A percentile compares a stretch with the other conserved stretches of the same genome.
These are phyloP conservation scores for Podocnemis expansa DNA, from an alignment of 2,113 vertebrate species.

Conservation along the genomic window DNA sequence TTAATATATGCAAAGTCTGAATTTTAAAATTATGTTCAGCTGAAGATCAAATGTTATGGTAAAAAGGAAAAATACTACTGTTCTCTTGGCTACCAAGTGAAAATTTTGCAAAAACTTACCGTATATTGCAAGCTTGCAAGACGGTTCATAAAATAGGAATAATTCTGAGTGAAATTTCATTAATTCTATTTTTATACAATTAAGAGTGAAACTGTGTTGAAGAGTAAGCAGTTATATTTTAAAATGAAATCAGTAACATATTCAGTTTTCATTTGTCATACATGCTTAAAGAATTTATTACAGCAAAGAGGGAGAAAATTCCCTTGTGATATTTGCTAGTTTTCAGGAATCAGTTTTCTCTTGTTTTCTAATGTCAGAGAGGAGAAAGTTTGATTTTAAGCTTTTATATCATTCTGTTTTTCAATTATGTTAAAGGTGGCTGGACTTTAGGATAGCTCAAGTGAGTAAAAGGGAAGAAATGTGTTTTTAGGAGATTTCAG, in stretches of 20 bases:
- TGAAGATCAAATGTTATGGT: background rate
- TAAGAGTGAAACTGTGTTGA: background rate
- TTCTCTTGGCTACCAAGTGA: background rate
- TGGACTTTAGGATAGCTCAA: background rate
- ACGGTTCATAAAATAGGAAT: background rate
- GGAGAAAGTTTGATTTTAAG: background rate
- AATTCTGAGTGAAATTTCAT: background rate
- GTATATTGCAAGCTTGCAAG: background rate
- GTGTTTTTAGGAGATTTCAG: background rate
- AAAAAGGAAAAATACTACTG: background rate
- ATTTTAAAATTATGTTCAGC: background rate
- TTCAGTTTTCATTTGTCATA: background rate
- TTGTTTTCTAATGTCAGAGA: background rate
- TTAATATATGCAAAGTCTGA: background rate
- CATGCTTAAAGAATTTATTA: background rate
- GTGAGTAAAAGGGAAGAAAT: background rate
- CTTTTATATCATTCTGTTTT: background rate
- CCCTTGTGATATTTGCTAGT: background rate
- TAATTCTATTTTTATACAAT: background rate
- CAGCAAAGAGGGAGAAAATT: background rate
- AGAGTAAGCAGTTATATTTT: background rate
- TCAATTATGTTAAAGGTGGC: background rate
- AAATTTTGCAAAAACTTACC: background rate
- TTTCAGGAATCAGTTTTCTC: rapidly evolving
- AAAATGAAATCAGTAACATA: background rate